Evolutionary conservation across 2,888 invertebrate species (phyloP), one percentile per base, ranked within the genome.

Genomic region (Apamea monoglypha): DNA sequence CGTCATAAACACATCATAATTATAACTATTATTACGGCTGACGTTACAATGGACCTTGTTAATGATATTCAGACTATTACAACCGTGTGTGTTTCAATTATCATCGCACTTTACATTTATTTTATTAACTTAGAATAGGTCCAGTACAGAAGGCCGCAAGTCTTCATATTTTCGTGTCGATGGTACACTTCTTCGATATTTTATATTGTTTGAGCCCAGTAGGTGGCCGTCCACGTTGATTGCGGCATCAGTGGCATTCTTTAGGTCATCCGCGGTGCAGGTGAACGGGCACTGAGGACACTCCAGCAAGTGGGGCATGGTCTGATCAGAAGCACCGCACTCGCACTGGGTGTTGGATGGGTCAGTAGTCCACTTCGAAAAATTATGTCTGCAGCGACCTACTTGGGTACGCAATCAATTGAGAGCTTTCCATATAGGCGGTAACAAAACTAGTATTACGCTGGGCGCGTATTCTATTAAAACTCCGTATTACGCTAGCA

Each of bases 1-100:
- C 84, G 81, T 85, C 76, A 85, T 69, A 74, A 59, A 68, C 80
- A 66, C 74, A 61, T 83, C 56, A 83, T 84, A 87, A 84, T 76
- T 47, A 76, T 84, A 67, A 71, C 59, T 74, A 86, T 69, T 74
- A 79, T 76, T 74, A 74, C 73, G 6, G 29, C 63, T 84, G 84
- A 81, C 64, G 71, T 61, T 75, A 76, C 81, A 80, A 76, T 68
- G 21, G 80, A 68, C 74, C 81, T 76, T 77, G 84, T 77, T 76
- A 84, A 77, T 80, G 66, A 74, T 80, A 84, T 80, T 80, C 84
- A 53, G 73, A 73, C 75, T 40, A 70, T 76, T 83, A 82, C 47
- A 50, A 79, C 36, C 50, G 73, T 72, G 44, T 61, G 36, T 76
- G 69, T 69, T 84, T 80, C 25, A 74, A 71, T 80, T 83, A 70